Base-by-base conservation (phyloP, 1,140 invertebrate genomes). In the Maconellicoccus hirsutus region DNA sequence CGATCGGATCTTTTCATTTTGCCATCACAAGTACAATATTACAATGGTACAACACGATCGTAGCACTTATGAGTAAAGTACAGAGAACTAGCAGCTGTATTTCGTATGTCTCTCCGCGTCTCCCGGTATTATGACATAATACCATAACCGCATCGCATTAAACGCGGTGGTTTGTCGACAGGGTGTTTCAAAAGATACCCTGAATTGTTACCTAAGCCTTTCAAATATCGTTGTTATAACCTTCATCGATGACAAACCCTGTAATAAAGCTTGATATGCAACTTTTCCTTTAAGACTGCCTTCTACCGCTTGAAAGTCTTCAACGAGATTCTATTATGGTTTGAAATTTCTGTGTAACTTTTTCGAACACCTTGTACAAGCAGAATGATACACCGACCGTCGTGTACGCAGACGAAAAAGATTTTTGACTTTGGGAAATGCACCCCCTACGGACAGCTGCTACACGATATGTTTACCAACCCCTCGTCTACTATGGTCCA, bases 381-480 rank as follows among this genome's bases (percentile, higher is more conserved):
- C 42, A 52, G 42, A 52, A 52, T 52, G 42, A 52, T 52, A 52
- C 42, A 16, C 42, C 42, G 42, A 6, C 6, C 6, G 6, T 16
- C 6, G 6, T 16, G 16, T 52, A 52, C 42, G 42, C 42, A 52
- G 42, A 52, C 42, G 42, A 52, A 52, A 52, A 52, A 52, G 42
- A 52, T 52, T 52, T 52, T 52, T 52, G 42, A 52, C 42, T 52
- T 52, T 52, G 42, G 42, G 42, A 52, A 52, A 52, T 52, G 42
- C 42, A 52, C 42, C 42, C 42, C 42, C 42, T 52, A 52, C 42
- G n/a, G 42, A 52, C 42, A 52, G 42, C 42, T 52, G 42, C 42
- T 52, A 52, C 42, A 52, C 42, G 42, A 52, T 52, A 52, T 52
- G 42, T 52, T 52, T 52, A 52, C 42, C 42, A 52, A 52, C 42